phyloP scores from a whole-genome alignment of 2,113 vertebrate genomes.

The Lynx canadensis region DNA sequence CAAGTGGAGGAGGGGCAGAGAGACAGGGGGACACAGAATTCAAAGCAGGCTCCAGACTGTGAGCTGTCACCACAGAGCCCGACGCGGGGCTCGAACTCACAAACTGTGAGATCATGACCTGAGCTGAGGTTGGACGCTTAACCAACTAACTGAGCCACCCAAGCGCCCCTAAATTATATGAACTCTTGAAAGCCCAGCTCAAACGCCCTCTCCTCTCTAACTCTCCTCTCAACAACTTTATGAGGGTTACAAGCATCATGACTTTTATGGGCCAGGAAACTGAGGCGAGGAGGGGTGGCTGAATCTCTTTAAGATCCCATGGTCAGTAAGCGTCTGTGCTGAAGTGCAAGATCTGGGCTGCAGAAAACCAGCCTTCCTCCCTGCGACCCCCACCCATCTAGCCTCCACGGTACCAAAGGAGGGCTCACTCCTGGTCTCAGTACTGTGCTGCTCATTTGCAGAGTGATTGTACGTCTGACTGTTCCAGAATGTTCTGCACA shows the following conservation, averaged over 20 bases:
- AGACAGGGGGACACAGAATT: too few relatives aligned
- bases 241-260: background rate
- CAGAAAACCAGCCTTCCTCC: background rate
- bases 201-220: background rate
- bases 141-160: too few relatives aligned
- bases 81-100: too few relatives aligned
- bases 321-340: background rate
- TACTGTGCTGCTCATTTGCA: background rate
- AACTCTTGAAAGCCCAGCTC: background rate
- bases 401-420: background rate
- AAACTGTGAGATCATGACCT: too few relatives aligned
- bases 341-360: background rate
- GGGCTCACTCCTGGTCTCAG: background rate
- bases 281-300: background rate
- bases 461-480: background rate
- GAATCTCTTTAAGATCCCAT: background rate
- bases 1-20: too few relatives aligned
- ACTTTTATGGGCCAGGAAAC: background rate
- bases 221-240: background rate
- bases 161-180: background rate
- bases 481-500: background rate
- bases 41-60: too few relatives aligned
- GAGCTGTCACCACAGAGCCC: too few relatives aligned
- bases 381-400: background rate
- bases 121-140: too few relatives aligned